These are phyloP conservation scores for Stercorarius parasiticus DNA, from an alignment of 2,113 vertebrate species.

Conservation along the genomic window DNA sequence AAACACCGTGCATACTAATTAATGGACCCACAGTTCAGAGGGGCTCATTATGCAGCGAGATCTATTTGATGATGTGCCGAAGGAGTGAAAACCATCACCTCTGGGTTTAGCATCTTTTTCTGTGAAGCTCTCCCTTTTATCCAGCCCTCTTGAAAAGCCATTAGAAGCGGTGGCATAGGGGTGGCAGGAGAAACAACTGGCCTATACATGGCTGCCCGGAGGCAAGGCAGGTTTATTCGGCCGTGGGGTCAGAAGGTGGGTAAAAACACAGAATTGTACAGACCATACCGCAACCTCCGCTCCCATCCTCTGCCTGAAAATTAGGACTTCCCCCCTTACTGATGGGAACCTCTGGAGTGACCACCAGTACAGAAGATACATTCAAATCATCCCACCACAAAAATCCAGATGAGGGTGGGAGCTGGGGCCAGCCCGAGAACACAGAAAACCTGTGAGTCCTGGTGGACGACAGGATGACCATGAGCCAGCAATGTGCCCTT, in stretches of 20 bases:
- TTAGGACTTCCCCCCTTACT: background rate
- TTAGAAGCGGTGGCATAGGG: background rate
- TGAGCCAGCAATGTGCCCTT: no score
- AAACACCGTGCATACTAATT: slow-evolving; percentile 38
- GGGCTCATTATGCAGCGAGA: slow-evolving; percentile 38
- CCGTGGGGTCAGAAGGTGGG: background rate
- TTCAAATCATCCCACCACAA: background rate
- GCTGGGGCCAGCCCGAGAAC: background rate
- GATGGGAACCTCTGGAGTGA: background rate
- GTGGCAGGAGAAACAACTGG: background rate
- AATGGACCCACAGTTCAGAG: background rate
- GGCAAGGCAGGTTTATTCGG: background rate
- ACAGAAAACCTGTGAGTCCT: background rate
- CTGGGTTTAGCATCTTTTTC: background rate
- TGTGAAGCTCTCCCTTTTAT: slow-evolving; percentile 19
- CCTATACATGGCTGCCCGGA: background rate
- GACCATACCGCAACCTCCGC: background rate
- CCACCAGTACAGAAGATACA: background rate
- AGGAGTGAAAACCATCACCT: slow-evolving; percentile 43
- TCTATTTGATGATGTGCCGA: background rate
- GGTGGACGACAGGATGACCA: no score
- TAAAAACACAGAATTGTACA: background rate
- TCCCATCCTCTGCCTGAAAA: background rate
- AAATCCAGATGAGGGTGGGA: background rate
- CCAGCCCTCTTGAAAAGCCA: background rate